These are phyloP conservation scores for Epistrophella euchroma DNA, from an alignment of 2,888 invertebrate genomes.

Conservation along the genomic window DNA sequence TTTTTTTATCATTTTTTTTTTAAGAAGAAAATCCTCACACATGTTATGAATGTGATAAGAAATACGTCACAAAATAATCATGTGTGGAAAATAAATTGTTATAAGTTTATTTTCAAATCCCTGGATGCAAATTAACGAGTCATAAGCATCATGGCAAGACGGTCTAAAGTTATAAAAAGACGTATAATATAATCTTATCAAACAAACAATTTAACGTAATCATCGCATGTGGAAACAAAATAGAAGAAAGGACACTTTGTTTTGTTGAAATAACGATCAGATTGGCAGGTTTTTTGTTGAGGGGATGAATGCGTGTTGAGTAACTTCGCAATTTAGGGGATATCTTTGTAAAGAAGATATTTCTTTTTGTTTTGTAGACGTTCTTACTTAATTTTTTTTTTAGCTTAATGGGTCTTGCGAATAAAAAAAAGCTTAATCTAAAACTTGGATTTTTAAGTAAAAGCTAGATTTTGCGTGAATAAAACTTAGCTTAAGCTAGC, in stretches of 20 bases:
- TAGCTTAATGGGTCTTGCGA: too few species aligned
- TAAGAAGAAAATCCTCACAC: slow-evolving; percentile 43
- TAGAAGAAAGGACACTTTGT: slow-evolving; percentile 1
- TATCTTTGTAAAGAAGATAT: background rate
- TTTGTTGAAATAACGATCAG: slow-evolving; percentile 6
- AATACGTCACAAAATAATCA: slow-evolving; percentile 70
- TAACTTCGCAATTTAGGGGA: background rate
- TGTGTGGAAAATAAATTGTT: slow-evolving; percentile 72
- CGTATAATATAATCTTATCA: slow-evolving; percentile 15
- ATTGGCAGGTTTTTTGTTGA: background rate
- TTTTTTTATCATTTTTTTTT: slow-evolving; percentile 10
- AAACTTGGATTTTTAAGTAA: too few species aligned
- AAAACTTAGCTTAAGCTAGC: too few species aligned
- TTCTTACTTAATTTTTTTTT: too few species aligned
- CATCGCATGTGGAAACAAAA: background rate
- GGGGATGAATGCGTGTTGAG: slow-evolving; percentile 5
- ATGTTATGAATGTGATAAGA: slow-evolving; percentile 54
- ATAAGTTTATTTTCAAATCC: slow-evolving; percentile 58
- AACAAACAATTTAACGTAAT: slow-evolving; percentile 21
- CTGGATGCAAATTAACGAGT: slow-evolving; percentile 26
- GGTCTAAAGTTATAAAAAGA: slow-evolving; percentile 18
- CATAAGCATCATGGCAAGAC: background rate
- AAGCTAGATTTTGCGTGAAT: too few species aligned
- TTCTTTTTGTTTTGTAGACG: background rate
- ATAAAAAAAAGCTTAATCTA: too few species aligned